phyloP scores from a whole-genome alignment of 2,113 vertebrate species.

The Macquaria ambigua region DNA sequence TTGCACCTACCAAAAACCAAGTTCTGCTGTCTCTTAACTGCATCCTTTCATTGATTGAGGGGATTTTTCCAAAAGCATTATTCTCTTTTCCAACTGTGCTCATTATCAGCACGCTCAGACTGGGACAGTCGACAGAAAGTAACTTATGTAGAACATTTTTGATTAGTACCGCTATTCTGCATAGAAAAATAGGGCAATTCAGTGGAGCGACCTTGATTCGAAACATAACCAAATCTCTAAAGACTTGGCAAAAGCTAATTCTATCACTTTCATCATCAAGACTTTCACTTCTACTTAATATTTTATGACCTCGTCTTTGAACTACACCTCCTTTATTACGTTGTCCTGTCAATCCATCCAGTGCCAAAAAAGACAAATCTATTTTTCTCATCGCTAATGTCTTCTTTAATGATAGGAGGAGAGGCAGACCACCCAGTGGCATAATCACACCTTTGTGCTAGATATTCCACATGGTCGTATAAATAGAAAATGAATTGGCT shows the following conservation, averaged over 20 bases:
- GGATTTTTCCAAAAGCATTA: conserved; percentile 57
- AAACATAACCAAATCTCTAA: conserved; percentile 77
- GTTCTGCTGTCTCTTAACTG: conserved; percentile 28
- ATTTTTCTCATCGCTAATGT: conserved; percentile 56
- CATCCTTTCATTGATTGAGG: conserved; percentile 53
- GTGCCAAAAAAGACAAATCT: conserved; percentile 53
- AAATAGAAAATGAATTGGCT: conserved; percentile 75
- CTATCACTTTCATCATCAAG: conserved; percentile 78
- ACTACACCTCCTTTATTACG: conserved; percentile 62
- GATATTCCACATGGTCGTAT: conserved; percentile 57
- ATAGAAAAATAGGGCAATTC: conserved; percentile 79
- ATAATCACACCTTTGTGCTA: conserved; percentile 74
- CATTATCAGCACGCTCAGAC: conserved; percentile 59
- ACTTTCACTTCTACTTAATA: conserved; percentile 69
- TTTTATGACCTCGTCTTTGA: conserved; percentile 70
- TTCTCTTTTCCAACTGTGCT: conserved; percentile 66
- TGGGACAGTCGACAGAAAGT: conserved; percentile 67
- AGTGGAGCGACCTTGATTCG: conserved; percentile 79
- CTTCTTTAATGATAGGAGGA: conserved; percentile 66
- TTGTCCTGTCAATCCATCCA: conserved; percentile 60
- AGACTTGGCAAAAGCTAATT: conserved; percentile 80
- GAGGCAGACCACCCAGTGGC: conserved; percentile 62
- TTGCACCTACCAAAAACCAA: conserved; percentile 7
- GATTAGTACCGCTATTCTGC: conserved; percentile 73
- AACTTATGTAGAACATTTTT: conserved; percentile 80